Evolutionary conservation across 2,113 vertebrate species (phyloP), one percentile per base, ranked within the genome.

Genomic region (Saguinus midas): DNA sequence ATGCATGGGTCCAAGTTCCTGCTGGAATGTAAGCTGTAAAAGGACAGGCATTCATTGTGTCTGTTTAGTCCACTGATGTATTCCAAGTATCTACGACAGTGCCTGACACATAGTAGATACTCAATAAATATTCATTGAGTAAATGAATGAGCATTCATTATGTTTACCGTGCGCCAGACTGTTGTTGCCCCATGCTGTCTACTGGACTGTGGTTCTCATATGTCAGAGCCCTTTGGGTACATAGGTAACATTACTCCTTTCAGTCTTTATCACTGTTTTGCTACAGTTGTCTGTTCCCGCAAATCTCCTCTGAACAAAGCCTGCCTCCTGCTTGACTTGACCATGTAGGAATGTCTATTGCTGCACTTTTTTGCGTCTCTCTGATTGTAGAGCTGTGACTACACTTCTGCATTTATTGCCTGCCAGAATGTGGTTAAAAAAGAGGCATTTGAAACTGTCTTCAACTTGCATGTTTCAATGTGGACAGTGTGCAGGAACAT

Each of bases 221-320:
- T 17, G 14, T 72, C 25, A 23, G 20, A 50, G 16, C 25, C 35
- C 48, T 75, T 9, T 18, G 29, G 43, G 80, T 43, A 58, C 21
- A 43, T 50, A 52, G 61, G 68, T 83, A 6, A 35, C 25, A 2
- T 20, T 35, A 50, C 45, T 87, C 40, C 37, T 66, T 91, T 72
- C 1, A 57, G 48, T 57, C 43, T 91, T 50, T 75, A 70, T 82
- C 32, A 29, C 17, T 64, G n/a, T 55, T 97, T 86, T 85, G 68
- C 29, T 79, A 32, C 90, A 16, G 25, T 78, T 80, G 17, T 68
- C 83, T 83, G n/a, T 6, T 17, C 35, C n/a, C 29, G 11, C 7
- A 29, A 10, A 55, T 95, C 68, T 87, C 40, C 85, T 91, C 90
- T 90, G 90, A 95, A 87, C 35, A 76, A 72, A 90, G n/a, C 50